Percentiles rank a stretch among this genome's conserved stretches.
These are phyloP conservation scores for Cephus sareptanus DNA, from an alignment of 2,888 invertebrate genomes.

Conservation along the genomic window DNA sequence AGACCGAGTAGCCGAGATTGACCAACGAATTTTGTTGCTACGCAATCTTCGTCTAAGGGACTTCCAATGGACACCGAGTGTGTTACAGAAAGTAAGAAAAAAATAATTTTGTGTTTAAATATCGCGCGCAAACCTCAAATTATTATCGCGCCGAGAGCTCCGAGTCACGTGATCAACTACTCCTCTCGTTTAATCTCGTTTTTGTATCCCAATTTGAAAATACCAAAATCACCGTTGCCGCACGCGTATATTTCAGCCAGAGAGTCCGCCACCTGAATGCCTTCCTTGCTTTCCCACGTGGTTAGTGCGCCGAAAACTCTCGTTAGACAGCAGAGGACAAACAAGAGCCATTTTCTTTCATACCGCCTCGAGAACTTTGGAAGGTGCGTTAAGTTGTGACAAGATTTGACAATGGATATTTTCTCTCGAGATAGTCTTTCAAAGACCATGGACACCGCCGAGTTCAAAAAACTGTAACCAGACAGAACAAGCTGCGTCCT, in stretches of 20 bases:
- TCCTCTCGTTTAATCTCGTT: neutral
- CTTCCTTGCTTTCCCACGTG: neutral
- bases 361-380: constrained; percentile 62
- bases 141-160: neutral
- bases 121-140: neutral
- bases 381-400: constrained; percentile 68
- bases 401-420: constrained; percentile 62
- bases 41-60: constrained; percentile 4
- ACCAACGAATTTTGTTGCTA: constrained; percentile 19
- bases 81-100: neutral
- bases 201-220: neutral
- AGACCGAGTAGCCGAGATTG: neutral
- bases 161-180: neutral
- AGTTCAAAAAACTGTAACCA: neutral
- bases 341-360: neutral
- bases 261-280: neutral
- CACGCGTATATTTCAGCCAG: neutral
- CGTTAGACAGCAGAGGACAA: neutral
- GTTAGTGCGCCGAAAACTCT: neutral
- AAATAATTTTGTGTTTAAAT: neutral
- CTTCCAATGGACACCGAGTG: neutral
- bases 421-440: constrained; percentile 13
- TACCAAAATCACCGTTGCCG: neutral
- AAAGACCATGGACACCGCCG: neutral
- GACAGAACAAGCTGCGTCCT: neutral